Evolutionary conservation across 2,113 vertebrate genomes (phyloP), one percentile per base, ranked within the genome.

Genomic region (Centropus bengalensis): DNA sequence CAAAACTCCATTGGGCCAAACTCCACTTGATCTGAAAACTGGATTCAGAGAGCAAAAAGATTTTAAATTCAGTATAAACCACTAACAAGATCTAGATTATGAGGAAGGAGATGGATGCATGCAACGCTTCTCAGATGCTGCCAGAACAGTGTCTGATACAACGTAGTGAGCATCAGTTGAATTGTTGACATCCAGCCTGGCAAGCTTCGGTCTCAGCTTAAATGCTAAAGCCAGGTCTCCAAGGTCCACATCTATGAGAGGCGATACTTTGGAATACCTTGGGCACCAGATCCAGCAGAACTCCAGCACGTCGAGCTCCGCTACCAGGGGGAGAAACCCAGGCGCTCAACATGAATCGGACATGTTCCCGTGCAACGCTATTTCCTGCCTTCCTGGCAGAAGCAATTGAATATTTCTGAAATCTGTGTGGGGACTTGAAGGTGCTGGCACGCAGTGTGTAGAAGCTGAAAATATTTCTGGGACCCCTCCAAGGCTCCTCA

Each of bases 321-420:
- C 40, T 40, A 42, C 0, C 0, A 0, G 2, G 13, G 38, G 38
- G 47, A 63, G 52, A 36, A 3, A 52, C 1, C 22, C 62, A 56
- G 56, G 32, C n/a, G 11, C 38, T 24, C 26, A 88, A 42, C 9
- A 5, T 1, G 3, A 42, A 74, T 19, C 42, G 55, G 26, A 42
- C 26, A 17, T 40, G 32, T 26, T 73, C 32, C 66, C 16, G 7
- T 28, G 14, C 33, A 67, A 75, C 12, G 14, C 12, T 45, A 47
- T n/a, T 63, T 38, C 59, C 67, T 19, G 5, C 76, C 49, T 64
- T 78, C 7, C 7, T 28, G 32, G 28, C 33, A 71, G 28, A 87
- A 63, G 5, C 8, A 24, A 54, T 56, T 71, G 60, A 70, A 8
- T 64, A 68, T 52, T 82, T 82, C 33, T 85, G 75, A 85, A 79